phyloP scores from a whole-genome alignment of 2,113 vertebrate genomes.

The Bettongia penicillata region DNA sequence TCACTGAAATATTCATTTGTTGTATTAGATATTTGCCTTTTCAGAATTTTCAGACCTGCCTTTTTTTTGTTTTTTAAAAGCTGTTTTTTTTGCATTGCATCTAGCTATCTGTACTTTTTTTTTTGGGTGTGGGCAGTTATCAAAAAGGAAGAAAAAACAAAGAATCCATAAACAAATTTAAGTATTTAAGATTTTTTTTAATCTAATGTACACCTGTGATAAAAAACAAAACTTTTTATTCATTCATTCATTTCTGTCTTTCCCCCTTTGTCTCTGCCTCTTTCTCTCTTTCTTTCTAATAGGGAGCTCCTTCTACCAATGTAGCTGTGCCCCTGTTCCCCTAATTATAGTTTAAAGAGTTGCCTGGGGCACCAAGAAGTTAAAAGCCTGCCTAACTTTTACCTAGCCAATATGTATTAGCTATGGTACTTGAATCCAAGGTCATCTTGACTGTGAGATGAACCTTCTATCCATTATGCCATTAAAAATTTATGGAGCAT shows the following conservation, averaged over 20 bases:
- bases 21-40: neutral
- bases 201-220: conserved; percentile 8
- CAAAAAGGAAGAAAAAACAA: conserved; percentile 42
- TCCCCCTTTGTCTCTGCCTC: too few relatives aligned
- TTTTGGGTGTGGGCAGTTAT: neutral
- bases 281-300: neutral
- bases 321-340: neutral
- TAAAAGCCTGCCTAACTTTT: neutral
- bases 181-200: conserved; percentile 5
- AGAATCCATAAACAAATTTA: neutral
- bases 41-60: neutral
- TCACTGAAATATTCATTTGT: neutral
- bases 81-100: neutral
- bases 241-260: neutral
- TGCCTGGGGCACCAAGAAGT: neutral
- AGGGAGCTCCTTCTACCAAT: too few relatives aligned
- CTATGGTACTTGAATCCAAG: neutral
- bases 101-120: neutral
- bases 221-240: neutral
- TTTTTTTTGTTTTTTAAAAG: neutral
- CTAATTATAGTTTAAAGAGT: neutral
- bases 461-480: neutral
- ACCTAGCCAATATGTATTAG: neutral
- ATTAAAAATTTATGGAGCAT: neutral
- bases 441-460: neutral